These are phyloP conservation scores for Phyllostomus discolor DNA, from an alignment of 2,113 vertebrate genomes.

Conservation along the genomic window DNA sequence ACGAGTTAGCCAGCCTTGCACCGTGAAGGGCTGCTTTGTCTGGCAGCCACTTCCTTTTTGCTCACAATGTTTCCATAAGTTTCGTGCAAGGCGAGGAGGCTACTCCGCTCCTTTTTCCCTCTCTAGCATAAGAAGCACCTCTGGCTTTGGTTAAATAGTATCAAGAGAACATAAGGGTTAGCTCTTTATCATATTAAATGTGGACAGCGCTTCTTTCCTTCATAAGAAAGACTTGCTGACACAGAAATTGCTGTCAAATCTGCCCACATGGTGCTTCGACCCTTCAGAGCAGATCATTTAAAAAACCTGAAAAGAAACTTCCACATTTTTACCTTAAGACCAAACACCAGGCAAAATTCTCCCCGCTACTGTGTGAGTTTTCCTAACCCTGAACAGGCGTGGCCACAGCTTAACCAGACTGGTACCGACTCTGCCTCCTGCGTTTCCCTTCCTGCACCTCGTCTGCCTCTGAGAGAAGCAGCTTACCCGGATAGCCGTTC, in stretches of 20 bases:
- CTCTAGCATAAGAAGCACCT: neutral
- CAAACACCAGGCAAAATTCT: neutral
- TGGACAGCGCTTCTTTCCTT: neutral
- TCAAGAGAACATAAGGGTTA: neutral
- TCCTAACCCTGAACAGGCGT: neutral
- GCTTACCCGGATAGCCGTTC: conserved; percentile 94
- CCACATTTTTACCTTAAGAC: neutral
- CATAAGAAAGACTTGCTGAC: neutral
- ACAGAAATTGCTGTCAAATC: neutral
- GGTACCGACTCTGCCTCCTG: neutral
- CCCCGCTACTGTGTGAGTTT: neutral
- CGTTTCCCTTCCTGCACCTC: neutral
- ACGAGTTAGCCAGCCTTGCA: neutral
- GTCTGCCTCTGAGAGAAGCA: neutral
- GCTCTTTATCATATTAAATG: neutral
- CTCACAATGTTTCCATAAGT: neutral
- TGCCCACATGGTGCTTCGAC: neutral
- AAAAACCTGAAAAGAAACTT: neutral
- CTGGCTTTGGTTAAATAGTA: neutral
- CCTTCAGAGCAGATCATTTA: neutral
- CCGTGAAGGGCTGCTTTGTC: neutral
- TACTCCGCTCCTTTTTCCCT: neutral
- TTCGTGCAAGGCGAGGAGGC: fast-evolving
- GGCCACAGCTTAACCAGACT: neutral
- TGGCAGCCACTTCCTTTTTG: neutral